Evolutionary conservation across 2,888 invertebrate species (phyloP), one percentile per base, ranked within the genome.

Genomic region (Sialis fuliginosa): DNA sequence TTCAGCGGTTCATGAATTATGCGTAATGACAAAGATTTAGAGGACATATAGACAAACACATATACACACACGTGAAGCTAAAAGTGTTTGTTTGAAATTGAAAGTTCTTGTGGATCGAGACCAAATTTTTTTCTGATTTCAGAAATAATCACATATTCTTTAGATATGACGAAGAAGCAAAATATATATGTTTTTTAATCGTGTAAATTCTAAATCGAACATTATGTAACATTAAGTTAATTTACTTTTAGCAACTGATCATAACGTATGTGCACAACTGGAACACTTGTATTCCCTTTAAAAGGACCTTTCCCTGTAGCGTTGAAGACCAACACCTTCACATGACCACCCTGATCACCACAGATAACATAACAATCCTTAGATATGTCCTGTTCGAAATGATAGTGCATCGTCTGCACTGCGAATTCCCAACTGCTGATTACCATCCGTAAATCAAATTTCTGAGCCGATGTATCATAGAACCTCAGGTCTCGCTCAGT

Each of bases 401-500:
- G 71, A 62, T 81, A 83, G 59, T 71, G 57, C 70, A 77, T 71
- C 22, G 68, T 63, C 2, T 65, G 63, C 1, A 72, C 65, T 6
- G 71, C 76, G 52, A 71, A 67, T 42, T 77, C 74, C 60, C 82
- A 70, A 49, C 79, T 79, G 1, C 75, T 73, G 51, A 89, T 77
- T 52, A 79, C 69, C 47, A 84, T 71, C 54, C 82, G 71, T 40
- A 84, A 66, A 39, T 77, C 76, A 61, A 86, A 86, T 47, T 79
- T 81, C 48, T 75, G 75, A 6, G 79, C 82, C 13, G 77, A 77
- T 42, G 79, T 78, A 60, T 88, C 87, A 58, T 88, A 89, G 63
- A 89, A 85, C 52, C 81, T 73, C 41, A 89, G 64, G 58, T 86
- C 86, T 10, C 82, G 67, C 62, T 86, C 83, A 0, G 83, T 79